Base-by-base conservation (phyloP, 2,797 vertebrate species). In the Octomys mimax region DNA sequence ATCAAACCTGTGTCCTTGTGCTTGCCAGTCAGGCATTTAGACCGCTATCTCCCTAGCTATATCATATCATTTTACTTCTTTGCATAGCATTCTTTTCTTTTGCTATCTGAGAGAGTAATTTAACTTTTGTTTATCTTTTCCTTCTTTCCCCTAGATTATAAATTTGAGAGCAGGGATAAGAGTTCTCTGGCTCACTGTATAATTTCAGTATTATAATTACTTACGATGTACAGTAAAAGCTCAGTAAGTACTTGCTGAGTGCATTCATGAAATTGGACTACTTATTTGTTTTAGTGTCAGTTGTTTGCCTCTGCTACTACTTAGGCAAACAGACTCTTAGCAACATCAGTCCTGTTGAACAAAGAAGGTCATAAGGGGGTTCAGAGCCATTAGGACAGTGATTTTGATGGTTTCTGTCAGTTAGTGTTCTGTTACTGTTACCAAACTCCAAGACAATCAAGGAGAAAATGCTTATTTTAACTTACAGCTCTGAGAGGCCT, bases 41-140 rank as follows among this genome's bases (percentile, higher is more conserved):
- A 57, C 54, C 16, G 54, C 54, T 57, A 57, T 54, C 52, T 54
- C 52, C 52, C 14, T 11, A 54, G 52, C 52, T 16, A 28, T 36
- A 52, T 93, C n/a, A 66, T 28, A 33, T 42, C 22, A 39, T 70
- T 84, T 95, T 89, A 71, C 52, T n/a, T 33, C 52, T n/a, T 33
- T 31, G 5, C 14, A 19, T 42, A 59, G 39, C n/a, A 61, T 88
- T 88, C n/a, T 61, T 92, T 81, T 75, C 11, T 49, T 77, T 16
- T 46, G 31, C 59, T 62, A 21, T 68, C 33, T 49, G 8, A 49
- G 92, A 95, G 94, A 95, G 66, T 36, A 75, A 96, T 95, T 31
- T 87, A 83, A 28, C 75, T 70, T 8, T 68, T 52, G 49, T 73
- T 91, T 75, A n/a, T 70, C 14, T 77, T 39, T 91, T 10, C 24